phyloP scores from a whole-genome alignment of 2,888 invertebrate genomes.

The Pseudeuparius sepicola region DNA sequence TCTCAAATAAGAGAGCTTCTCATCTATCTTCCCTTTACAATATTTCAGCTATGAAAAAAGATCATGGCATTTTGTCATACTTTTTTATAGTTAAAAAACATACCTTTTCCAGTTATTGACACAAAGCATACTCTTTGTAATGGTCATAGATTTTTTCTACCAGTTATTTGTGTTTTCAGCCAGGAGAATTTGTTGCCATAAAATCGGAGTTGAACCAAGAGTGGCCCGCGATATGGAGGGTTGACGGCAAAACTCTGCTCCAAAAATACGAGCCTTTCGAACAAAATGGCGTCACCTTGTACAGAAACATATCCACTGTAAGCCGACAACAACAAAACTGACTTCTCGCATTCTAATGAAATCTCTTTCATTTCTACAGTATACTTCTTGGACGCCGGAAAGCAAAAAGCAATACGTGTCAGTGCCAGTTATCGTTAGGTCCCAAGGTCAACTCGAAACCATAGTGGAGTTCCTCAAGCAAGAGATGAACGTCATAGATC shows the following conservation, averaged over 20 bases:
- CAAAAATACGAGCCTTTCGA: slow-evolving; percentile 79
- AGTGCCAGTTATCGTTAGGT: slow-evolving; percentile 65
- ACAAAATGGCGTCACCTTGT: slow-evolving; percentile 70
- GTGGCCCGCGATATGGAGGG: slow-evolving; percentile 84
- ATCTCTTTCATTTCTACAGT: slow-evolving; percentile 44
- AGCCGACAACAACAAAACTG: too few relatives aligned
- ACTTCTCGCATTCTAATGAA: too few relatives aligned
- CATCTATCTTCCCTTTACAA: too few relatives aligned
- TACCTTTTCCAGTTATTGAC: too few relatives aligned
- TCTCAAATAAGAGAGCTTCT: too few relatives aligned
- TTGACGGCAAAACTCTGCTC: slow-evolving; percentile 73
- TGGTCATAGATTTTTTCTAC: too few relatives aligned
- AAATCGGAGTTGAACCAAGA: slow-evolving; percentile 71
- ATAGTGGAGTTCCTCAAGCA: slow-evolving; percentile 70
- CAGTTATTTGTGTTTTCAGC: slow-evolving; percentile 45
- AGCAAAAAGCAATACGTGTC: slow-evolving; percentile 71
- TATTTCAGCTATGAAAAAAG: too few relatives aligned
- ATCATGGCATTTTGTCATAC: too few relatives aligned
- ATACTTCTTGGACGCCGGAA: slow-evolving; percentile 76
- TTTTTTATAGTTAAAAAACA: too few relatives aligned
- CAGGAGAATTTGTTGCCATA: slow-evolving; percentile 81
- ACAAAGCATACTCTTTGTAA: too few relatives aligned
- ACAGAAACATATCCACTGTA: slow-evolving; percentile 81
- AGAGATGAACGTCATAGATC: slow-evolving; percentile 58
- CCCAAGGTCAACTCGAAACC: slow-evolving; percentile 66